Evolutionary conservation across 2,888 invertebrate species (phyloP), one percentile per base, ranked within the genome.

Genomic region (Cantharis lateralis): DNA sequence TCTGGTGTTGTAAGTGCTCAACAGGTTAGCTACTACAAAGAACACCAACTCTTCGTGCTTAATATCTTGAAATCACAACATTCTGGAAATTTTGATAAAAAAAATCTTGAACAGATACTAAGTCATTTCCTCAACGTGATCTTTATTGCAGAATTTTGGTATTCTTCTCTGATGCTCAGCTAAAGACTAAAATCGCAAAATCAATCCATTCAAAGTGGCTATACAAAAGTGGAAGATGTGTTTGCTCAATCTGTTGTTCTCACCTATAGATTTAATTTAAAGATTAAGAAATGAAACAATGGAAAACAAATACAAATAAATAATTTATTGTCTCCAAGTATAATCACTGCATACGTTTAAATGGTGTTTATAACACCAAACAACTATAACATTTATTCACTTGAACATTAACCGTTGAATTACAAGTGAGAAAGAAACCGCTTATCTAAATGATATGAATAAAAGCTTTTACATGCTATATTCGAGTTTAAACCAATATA

Each of bases 271-370:
- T 48, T n/a, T 7, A 48, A 48, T 48, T 48, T n/a, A n/a, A 48
- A 48, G 48, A 48, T 48, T 48, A 48, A 64, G 16, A 64, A 64
- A 75, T 48, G 48, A 48, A 48, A 48, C 24, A 66, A 66, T 68
- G 62, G 15, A 66, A 69, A 76, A 20, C 16, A 78, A 75, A 78
- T 87, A 87, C 86, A 88, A 88, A 88, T 88, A 88, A 88, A 88
- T 88, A 88, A 88, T 88, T 88, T 88, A 88, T 88, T 88, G 88
- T 88, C 88, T 88, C 85, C 86, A 87, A 85, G 86, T 87, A 86
- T 86, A 83, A 86, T 87, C 86, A 87, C 84, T 85, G 85, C 83
- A 84, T 84, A 86, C 84, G 84, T 85, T 85, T 68, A 74, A 66
- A 70, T 81, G 85, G 85, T 84, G 86, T 86, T 86, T 83, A 82